These are phyloP conservation scores for Oreochromis grahami DNA, from an alignment of 2,797 vertebrate species.

Conservation along the genomic window DNA sequence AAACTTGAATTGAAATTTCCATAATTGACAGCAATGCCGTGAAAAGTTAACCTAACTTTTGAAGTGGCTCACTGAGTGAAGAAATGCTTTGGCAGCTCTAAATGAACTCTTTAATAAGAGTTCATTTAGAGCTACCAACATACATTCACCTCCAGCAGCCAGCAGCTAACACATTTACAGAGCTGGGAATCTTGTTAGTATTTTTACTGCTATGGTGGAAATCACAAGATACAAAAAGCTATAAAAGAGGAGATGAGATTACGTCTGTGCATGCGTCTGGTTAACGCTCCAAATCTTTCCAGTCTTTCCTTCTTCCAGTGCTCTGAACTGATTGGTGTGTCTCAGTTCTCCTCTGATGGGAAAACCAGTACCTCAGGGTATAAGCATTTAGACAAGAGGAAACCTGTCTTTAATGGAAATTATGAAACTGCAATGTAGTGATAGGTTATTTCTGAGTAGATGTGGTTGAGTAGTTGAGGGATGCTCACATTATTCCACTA, in stretches of 20 bases:
- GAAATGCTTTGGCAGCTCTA: not conserved
- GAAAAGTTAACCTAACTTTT: constrained; percentile 5
- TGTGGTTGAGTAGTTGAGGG: not conserved
- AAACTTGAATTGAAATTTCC: not conserved
- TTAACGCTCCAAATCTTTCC: constrained; percentile 36
- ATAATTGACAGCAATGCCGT: not conserved
- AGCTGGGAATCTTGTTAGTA: constrained; percentile 5
- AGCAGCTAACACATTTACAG: not conserved
- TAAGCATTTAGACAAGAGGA: constrained; percentile 21
- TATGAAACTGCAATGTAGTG: not conserved
- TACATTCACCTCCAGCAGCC: constrained; percentile 4
- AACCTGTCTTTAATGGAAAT: constrained; percentile 43
- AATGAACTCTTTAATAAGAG: constrained; percentile 16
- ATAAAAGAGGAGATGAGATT: constrained; percentile 29
- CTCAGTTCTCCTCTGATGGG: constrained; percentile 33
- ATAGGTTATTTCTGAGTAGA: not conserved
- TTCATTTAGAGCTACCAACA: constrained; percentile 21
- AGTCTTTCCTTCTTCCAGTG: not conserved
- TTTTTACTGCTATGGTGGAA: constrained; percentile 20
- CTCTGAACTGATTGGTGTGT: constrained; percentile 19
- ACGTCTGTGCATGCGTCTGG: constrained; percentile 27
- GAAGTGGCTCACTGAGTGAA: not conserved
- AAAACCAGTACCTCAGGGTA: constrained; percentile 46
- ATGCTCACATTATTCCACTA: not conserved
- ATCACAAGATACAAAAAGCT: not conserved